Base-by-base conservation (phyloP, 1,140 invertebrate species). In the Rhynchophorus ferrugineus region DNA sequence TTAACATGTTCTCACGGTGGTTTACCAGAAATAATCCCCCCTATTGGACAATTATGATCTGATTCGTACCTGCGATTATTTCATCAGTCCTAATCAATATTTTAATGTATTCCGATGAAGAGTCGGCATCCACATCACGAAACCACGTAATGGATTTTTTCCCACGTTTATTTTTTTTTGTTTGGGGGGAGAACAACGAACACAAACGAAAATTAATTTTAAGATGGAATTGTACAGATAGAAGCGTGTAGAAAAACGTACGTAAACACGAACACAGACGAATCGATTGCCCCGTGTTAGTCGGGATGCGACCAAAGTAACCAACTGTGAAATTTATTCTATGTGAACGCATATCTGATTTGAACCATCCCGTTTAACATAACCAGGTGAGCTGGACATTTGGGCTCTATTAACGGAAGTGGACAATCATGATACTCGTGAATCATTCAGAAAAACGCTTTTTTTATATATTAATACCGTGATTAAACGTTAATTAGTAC, bases 21-120 rank as follows among this genome's bases (percentile, higher is more conserved):
- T 49, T 54, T 54, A 54, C 45, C 52, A 49, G 52, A 49, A 54
- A 54, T 53, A 46, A 46, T 49, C 52, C 45, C 51, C 52, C 41
- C 24, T 29, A 18, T 48, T 48, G 44, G 37, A 49, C 52, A 54
- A 54, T 54, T 54, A 54, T 37, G 38, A 56, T 56, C 49, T 50
- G 48, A 56, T 56, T 56, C 54, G 47, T 56, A 56, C 47, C 54
- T 56, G 54, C 54, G 47, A 56, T 56, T 56, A 56, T 56, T 44
- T 46, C 54, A 56, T 50, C 47, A 51, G 43, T 41, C 33, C 54
- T 56, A 56, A 56, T 56, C 54, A 56, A 56, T 56, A 56, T 56
- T 56, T 56, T 56, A 56, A 56, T 56, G 22, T 56, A 56, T 56
- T 49, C 54, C 36, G 43, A 56, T 49, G 54, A 56, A 50, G 43